Evolutionary conservation across 2,113 vertebrate species (phyloP).

Genomic region (Callionymus lyra): DNA sequence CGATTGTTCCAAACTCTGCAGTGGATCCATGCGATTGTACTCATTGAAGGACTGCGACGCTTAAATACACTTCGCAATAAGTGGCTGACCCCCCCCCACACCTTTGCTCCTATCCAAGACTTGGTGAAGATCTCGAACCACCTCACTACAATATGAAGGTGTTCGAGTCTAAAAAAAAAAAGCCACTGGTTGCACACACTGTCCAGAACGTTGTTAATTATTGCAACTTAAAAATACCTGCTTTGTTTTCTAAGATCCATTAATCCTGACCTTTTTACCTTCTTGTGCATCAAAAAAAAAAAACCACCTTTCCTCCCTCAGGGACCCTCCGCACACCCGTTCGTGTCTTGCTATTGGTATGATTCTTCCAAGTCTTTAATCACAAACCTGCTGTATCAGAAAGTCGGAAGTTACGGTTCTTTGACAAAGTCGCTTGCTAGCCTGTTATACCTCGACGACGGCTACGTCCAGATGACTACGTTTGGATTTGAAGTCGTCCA

Average conservation of each 20-base stretch:
- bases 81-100: neutral
- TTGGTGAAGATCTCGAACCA: neutral
- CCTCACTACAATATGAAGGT: conserved; percentile 39
- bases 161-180: conserved; percentile 34
- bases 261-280: conserved; percentile 27
- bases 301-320: conserved; percentile 51
- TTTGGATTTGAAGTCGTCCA: too few relatives aligned
- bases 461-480: too few relatives aligned
- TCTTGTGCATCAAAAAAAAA: conserved; percentile 26
- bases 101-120: conserved; percentile 8
- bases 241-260: conserved; percentile 27
- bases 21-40: conserved; percentile 53
- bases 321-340: conserved; percentile 48
- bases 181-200: conserved; percentile 25
- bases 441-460: too few relatives aligned
- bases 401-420: too few relatives aligned
- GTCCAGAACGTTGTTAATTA: conserved; percentile 28
- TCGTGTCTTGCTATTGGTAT: neutral
- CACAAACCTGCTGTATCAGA: too few relatives aligned
- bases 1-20: conserved; percentile 52
- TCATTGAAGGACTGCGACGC: conserved; percentile 27
- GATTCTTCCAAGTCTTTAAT: too few relatives aligned
- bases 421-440: too few relatives aligned
- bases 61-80: neutral
- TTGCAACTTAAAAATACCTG: conserved; percentile 33